Conservation (phyloP, 2,797 vertebrate genomes). For the Cryptoprocta ferox region DNA sequence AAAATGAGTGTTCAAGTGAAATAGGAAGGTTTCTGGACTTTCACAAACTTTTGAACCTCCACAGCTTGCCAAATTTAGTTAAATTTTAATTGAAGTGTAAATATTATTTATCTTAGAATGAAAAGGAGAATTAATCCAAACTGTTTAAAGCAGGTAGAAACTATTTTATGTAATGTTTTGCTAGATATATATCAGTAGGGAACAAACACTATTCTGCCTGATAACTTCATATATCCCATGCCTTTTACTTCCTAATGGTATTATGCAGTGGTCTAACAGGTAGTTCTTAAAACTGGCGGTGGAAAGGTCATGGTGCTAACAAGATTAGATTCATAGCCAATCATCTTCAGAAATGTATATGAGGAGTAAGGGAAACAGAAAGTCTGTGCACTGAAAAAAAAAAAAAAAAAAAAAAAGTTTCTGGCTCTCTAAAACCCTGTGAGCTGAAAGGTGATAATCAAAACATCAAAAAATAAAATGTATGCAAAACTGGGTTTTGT, state of each 20-base stretch:
- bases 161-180: slow-evolving; percentile 56
- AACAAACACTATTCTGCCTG: slow-evolving; percentile 20
- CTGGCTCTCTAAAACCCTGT: slow-evolving; percentile 36
- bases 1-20: slow-evolving; percentile 60
- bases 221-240: neutral
- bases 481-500: slow-evolving; percentile 54
- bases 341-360: slow-evolving; percentile 38
- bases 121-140: slow-evolving; percentile 53
- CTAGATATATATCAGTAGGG: slow-evolving; percentile 40
- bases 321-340: slow-evolving; percentile 30
- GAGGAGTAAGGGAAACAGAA: slow-evolving; percentile 59
- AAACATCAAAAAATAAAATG: slow-evolving; percentile 46
- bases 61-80: slow-evolving; percentile 63
- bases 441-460: slow-evolving; percentile 41
- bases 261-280: neutral
- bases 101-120: slow-evolving; percentile 61
- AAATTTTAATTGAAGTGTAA: slow-evolving; percentile 75
- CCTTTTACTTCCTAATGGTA: neutral
- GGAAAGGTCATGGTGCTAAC: slow-evolving; percentile 45
- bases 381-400: slow-evolving; percentile 52
- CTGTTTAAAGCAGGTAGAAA: slow-evolving; percentile 56
- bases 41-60: slow-evolving; percentile 69
- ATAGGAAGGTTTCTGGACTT: slow-evolving; percentile 12
- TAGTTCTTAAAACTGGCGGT: slow-evolving; percentile 34
- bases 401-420: slow-evolving; percentile 38